phyloP scores from a whole-genome alignment of 1,140 invertebrate species.

The Bombus soroeensis region DNA sequence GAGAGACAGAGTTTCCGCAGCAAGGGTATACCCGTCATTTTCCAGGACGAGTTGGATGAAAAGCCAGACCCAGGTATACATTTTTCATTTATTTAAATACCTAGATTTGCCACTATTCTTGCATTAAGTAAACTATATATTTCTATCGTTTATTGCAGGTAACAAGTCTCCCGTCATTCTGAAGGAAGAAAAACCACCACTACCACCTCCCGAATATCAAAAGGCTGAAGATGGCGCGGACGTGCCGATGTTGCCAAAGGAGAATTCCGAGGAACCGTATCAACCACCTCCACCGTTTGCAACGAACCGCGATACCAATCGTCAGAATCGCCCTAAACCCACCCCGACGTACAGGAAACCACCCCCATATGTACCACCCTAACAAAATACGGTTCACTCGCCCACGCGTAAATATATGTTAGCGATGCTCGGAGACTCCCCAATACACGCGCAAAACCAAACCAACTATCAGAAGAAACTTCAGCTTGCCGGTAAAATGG shows the following conservation, averaged over 20 bases:
- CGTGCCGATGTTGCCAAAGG: conserved; percentile 79
- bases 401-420: conserved; percentile 79
- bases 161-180: conserved; percentile 96
- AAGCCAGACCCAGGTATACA: conserved; percentile 89
- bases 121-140: background rate
- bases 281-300: conserved; percentile 90
- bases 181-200: conserved; percentile 95
- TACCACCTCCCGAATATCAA: conserved; percentile 90
- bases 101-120: background rate
- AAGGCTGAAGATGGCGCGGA: conserved; percentile 83
- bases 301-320: conserved; percentile 86
- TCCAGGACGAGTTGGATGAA: conserved; percentile 96
- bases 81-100: background rate
- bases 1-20: conserved; percentile 92
- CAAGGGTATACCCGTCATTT: conserved; percentile 97
- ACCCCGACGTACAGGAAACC: conserved; percentile 95
- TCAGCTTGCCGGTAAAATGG: conserved; percentile 45
- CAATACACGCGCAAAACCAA: conserved; percentile 78
- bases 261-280: conserved; percentile 83
- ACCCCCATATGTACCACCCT: conserved; percentile 95
- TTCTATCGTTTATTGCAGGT: conserved; percentile 55
- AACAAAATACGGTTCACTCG: conserved; percentile 84
- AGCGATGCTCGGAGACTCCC: conserved; percentile 77
- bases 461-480: conserved; percentile 73
- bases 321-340: conserved; percentile 88